Base-by-base conservation (phyloP, 2,797 vertebrate species). In the Benthosema pterotum region DNA sequence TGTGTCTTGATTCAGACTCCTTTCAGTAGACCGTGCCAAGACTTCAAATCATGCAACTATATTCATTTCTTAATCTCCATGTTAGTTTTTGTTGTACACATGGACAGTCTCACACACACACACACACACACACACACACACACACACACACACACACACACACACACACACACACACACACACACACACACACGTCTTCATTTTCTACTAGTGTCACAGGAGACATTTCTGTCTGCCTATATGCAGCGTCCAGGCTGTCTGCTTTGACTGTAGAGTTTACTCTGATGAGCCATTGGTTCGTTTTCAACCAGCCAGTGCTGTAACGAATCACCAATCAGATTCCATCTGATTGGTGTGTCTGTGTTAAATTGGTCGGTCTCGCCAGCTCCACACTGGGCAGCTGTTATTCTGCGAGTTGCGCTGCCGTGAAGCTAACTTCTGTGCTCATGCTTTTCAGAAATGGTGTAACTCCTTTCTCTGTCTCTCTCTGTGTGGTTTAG, bases 351-450 rank as follows among this genome's bases (percentile, higher is more conserved):
- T 71, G 60, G 67, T 69, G 55, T 54, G 59, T 46, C 81, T 60
- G 60, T 83, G 77, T 83, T 75, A 81, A 83, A 87, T 80, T 66
- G 70, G 69, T 75, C 38, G 52, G 68, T 47, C 42, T 71, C 43
- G 65, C 58, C 52, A 17, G 79, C 56, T 65, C 59, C 19, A 16
- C 32, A 64, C 38, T 61, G 19, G 72, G 62, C 51, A 60, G 11
- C 7, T 63, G 47, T 63, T 65, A 74, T 70, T 19, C 49, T 47
- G 43, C 54, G n/a, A n/a, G n/a, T n/a, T n/a, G n/a, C n/a, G n/a
- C n/a, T n/a, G n/a, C n/a, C n/a, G n/a, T n/a, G n/a, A n/a, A n/a
- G n/a, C n/a, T n/a, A n/a, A n/a, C n/a, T n/a, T n/a, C n/a, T n/a
- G 57, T 66, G 55, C 43, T 38, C 22, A 1, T 70, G 51, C 55